phyloP scores from a whole-genome alignment of 2,797 vertebrate genomes.

The Microchirus variegatus region DNA sequence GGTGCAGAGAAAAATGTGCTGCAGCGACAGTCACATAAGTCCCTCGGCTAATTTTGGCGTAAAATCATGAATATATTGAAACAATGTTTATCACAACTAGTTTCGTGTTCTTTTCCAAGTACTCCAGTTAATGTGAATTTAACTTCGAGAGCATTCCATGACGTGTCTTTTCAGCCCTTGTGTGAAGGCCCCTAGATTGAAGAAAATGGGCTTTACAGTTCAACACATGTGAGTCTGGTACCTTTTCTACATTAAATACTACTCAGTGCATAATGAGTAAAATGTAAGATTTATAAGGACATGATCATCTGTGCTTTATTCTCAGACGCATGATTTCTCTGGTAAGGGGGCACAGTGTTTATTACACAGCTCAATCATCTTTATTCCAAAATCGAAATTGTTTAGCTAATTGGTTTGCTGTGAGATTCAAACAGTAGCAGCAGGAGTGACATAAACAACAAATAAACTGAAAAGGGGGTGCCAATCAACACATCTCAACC shows the following conservation, averaged over 20 bases:
- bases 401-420: constrained; percentile 59
- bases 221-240: neutral
- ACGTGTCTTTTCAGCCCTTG: too few species aligned
- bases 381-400: constrained; percentile 40
- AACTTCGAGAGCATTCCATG: too few species aligned
- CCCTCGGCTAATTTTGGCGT: too few species aligned
- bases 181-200: neutral
- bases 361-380: constrained; percentile 29
- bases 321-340: constrained; percentile 8
- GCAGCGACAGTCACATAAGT: too few species aligned
- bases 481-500: constrained; percentile 62
- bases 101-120: too few species aligned
- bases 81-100: too few species aligned
- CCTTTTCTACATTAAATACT: neutral
- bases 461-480: constrained; percentile 50
- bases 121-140: too few species aligned
- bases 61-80: too few species aligned
- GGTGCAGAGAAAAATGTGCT: too few species aligned
- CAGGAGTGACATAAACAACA: constrained; percentile 60
- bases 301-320: neutral
- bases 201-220: neutral
- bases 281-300: neutral
- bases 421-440: constrained; percentile 50
- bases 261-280: neutral
- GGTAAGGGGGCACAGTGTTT: constrained; percentile 17